Base-by-base conservation (phyloP, 2,797 vertebrate genomes). In the Phyllotis vaccarum region DNA sequence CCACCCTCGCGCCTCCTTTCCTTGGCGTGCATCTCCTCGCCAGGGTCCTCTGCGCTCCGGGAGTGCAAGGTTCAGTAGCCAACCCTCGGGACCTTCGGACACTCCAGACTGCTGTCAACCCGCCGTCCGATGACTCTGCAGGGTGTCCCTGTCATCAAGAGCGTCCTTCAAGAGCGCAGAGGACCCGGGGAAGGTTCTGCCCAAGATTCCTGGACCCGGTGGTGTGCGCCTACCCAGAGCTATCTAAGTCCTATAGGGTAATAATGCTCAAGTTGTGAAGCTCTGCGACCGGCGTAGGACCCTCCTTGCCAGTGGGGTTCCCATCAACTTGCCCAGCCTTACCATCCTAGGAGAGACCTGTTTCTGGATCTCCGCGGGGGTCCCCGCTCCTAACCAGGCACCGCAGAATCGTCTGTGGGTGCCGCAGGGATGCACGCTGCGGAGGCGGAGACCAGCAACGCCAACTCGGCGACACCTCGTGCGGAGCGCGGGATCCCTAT, bases 181-280 rank as follows among this genome's bases (percentile, higher is more conserved):
- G 5, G 19, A 49, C 43, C 52, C 1, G 13, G 22, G 22, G 52
- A 40, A 19, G 37, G 1, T 21, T 49, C 68, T 79, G 46, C 46
- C 49, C 31, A 68, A 16, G 0, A 2, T 0, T 2, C 58, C 22
- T 0, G 27, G 8, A 14, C 31, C 49, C 19, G 40, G 3, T 16
- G 21, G 43, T 2, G 37, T 62, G 58, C 22, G 22, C 62, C 46
- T 5, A 62, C 3, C 81, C 54, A 8, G 22, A n/a, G 49, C 24
- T 52, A 31, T 43, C 74, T 29, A 62, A 74, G 64, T 13, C 62
- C 4, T 0, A 24, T 29, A 37, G 52, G 52, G 21, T 19, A 46
- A 54, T 19, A 46, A 54, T 21, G 66, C 10, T 82, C 72, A 8
- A 11, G 21, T 22, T 29, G 60, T 22, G 37, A 80, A 62, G 11